A percentile compares a stretch with the other conserved stretches of the same genome.
Conservation (phyloP, 2,113 vertebrate genomes). For the Oryctolagus cuniculus region DNA sequence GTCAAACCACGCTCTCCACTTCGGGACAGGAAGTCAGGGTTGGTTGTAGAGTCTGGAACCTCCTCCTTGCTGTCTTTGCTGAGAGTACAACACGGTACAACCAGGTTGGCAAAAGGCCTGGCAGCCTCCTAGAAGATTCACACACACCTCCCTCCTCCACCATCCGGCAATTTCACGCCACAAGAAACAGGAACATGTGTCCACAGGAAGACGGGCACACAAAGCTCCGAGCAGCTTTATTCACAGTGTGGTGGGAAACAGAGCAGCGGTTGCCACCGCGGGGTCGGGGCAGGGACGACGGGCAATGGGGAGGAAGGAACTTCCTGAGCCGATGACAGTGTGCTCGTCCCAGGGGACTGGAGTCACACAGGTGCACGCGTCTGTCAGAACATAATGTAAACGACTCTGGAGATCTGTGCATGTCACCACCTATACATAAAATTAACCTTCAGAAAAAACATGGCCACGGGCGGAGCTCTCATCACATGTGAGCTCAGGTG, state of each 20-base stretch:
- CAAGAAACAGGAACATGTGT: neutral
- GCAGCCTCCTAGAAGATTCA: neutral
- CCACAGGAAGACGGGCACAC: neutral
- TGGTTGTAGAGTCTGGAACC: neutral
- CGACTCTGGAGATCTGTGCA: neutral
- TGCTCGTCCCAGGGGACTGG: neutral
- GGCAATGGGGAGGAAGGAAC: neutral
- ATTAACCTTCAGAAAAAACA: conserved; percentile 12
- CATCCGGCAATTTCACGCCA: neutral
- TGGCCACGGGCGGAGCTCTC: neutral
- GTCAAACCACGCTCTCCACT: neutral
- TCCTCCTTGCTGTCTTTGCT: neutral
- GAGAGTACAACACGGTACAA: neutral
- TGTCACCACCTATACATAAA: neutral
- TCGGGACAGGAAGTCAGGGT: neutral
- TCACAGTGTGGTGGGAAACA: neutral
- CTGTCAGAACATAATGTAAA: conserved; percentile 51
- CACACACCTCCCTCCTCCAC: neutral
- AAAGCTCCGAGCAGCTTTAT: neutral
- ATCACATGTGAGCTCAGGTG: neutral
- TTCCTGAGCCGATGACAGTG: neutral
- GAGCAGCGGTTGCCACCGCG: too few relatives aligned
- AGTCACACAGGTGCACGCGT: neutral
- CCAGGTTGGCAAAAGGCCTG: neutral
- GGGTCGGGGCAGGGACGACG: neutral